Base-by-base conservation (phyloP, 92 coral and sea anemone species). In the Paragorgia papillata region DNA sequence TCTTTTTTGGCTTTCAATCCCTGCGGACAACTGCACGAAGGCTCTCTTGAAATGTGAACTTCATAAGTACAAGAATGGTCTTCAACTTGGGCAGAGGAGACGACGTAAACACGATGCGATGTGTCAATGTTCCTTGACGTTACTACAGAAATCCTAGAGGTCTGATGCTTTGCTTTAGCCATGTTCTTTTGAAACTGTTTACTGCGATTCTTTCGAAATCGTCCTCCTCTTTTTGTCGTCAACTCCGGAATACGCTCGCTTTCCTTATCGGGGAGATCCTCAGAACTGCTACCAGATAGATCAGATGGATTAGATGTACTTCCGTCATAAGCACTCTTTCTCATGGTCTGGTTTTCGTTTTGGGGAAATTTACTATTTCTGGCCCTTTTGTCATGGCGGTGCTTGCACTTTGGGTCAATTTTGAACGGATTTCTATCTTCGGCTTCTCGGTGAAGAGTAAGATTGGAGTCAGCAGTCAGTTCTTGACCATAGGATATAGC, bases 381-480 rank as follows among this genome's bases (percentile, higher is more conserved):
- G 40, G 58, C 77, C 37, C 77, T n/a, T 70, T 70, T 70, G 77
- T 70, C 77, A 27, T 70, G 77, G 27, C 77, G 37, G 35, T 70
- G 77, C 28, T n/a, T 21, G 43, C 77, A 70, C 34, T 51, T 70
- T 32, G 77, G 77, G 34, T 70, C 77, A 49, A 70, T 56, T n/a
- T 51, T 48, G 44, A 70, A 70, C 21, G 77, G 62, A 56, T 50
- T 32, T 1, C 22, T 12, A 22, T 30, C 43, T 50, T 51, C 26
- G 21, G 77, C 61, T 12, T 70, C 77, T 15, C 9, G 24, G 28
- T 70, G 77, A 48, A 50, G 41, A 50, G 62, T 56, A 48, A 31
- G 59, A 9, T 30, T 15, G 22, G 62, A 20, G 17, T 29, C 62
- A 17, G n/a, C 76, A 25, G 58, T 69, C 62, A 70, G 43, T n/a